phyloP scores from a whole-genome alignment of 2,113 vertebrate species.

The Ptilorrhoa leucosticta region DNA sequence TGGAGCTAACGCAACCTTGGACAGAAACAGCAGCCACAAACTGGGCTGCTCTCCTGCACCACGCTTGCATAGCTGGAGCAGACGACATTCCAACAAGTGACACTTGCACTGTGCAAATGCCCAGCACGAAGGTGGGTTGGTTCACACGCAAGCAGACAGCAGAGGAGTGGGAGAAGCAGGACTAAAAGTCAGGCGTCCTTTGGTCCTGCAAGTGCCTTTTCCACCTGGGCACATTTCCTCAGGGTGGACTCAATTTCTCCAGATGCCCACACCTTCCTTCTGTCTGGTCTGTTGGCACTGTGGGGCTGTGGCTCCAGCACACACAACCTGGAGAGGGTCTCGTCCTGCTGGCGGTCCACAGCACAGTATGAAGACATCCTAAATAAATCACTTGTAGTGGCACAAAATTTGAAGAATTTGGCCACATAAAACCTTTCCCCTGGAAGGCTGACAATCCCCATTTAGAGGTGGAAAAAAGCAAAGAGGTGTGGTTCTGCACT shows the following conservation, averaged over 20 bases:
- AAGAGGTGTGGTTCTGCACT: not conserved
- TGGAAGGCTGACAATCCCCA: not conserved
- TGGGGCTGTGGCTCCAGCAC: not conserved
- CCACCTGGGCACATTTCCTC: not conserved
- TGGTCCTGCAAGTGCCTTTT: not conserved
- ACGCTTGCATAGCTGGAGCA: not conserved
- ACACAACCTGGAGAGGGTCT: not conserved
- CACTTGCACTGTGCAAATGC: not conserved
- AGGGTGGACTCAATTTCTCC: not conserved
- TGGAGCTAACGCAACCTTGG: not conserved
- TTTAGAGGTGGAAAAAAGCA: not conserved
- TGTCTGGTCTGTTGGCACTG: not conserved
- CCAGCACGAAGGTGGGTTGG: not conserved
- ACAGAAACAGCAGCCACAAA: not conserved
- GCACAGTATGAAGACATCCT: not conserved
- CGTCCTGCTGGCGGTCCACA: not conserved
- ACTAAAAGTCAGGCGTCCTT: not conserved
- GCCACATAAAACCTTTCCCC: not conserved
- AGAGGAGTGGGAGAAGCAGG: not conserved
- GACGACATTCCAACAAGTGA: not conserved
- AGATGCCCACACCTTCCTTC: not conserved
- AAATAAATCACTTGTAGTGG: not conserved
- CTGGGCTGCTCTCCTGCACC: not conserved
- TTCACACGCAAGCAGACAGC: not conserved
- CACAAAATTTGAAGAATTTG: not conserved